Evolutionary conservation across 2,797 vertebrate genomes (phyloP), one percentile per base, ranked within the genome.

Genomic region (Pangasius sanitwongsei): DNA sequence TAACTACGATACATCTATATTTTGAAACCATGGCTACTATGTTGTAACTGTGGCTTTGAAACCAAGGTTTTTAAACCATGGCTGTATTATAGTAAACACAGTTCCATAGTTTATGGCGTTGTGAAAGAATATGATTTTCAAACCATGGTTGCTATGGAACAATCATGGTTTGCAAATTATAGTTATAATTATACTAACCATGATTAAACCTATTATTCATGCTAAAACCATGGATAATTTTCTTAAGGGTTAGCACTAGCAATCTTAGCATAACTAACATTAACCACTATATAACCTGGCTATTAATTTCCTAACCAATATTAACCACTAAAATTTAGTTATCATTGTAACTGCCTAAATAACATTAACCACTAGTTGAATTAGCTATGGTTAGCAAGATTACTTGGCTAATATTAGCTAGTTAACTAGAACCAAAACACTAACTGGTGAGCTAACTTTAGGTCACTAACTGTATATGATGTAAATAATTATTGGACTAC

Each of bases 31-130:
- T 77, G 70, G 37, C 34, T 37, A 50, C 83, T 70, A 25, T 50
- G n/a, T 85, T 69, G n/a, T 53, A 85, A 70, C 83, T n/a, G 59
- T 53, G 65, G 63, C 55, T 69, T 69, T 85, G 48, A 69, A 69
- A 69, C 2, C n/a, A 85, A 53, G 9, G 13, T 28, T 63, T 59
- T 57, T 59, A 59, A 81, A 37, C 34, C 8, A 59, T 81, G 8
- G 7, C 13, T 63, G 25, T 48, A 65, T 44, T 83, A 63, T 63
- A 23, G 57, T 50, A 70, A 55, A 53, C 63, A 69, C 3, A 11
- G 63, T 84, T 50, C 28, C 61, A 69, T 50, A 67, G 63, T 20
- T 84, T 69, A 50, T 48, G 16, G 41, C 28, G 28, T 31, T 31
- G 44, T 65, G 57, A 55, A 80, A 80, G 57, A 34, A 48, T 4